These are phyloP conservation scores for Dinomys branickii DNA, from an alignment of 2,113 vertebrate genomes.

Conservation along the genomic window DNA sequence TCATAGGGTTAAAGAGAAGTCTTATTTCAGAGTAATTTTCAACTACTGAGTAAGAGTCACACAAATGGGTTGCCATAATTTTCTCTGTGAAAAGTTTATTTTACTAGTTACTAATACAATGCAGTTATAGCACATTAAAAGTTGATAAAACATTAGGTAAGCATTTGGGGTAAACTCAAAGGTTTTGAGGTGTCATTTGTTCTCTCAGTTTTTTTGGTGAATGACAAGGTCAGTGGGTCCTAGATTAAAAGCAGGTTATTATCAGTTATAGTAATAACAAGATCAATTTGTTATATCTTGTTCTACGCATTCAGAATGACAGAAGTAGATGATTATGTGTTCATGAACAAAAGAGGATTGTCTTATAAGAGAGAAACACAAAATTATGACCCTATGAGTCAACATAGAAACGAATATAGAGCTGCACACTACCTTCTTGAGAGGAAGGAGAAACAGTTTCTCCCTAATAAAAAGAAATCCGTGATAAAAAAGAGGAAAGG, in stretches of 20 bases:
- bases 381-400: background rate
- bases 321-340: background rate
- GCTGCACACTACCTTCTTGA: rapidly evolving
- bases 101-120: background rate
- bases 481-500: background rate
- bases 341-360: background rate
- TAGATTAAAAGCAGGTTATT: background rate
- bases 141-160: background rate
- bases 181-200: background rate
- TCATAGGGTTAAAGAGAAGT: background rate
- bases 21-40: background rate
- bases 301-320: background rate
- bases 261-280: background rate
- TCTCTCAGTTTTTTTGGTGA: background rate
- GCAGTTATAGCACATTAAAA: background rate
- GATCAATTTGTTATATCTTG: background rate
- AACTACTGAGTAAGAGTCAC: background rate
- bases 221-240: background rate
- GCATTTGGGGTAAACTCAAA: background rate
- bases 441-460: background rate
- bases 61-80: background rate
- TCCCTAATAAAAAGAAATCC: background rate
- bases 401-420: background rate
- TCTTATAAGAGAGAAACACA: background rate
- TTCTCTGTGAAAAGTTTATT: background rate